phyloP scores from a whole-genome alignment of 2,113 vertebrate genomes.

The Cheilinus undulatus region DNA sequence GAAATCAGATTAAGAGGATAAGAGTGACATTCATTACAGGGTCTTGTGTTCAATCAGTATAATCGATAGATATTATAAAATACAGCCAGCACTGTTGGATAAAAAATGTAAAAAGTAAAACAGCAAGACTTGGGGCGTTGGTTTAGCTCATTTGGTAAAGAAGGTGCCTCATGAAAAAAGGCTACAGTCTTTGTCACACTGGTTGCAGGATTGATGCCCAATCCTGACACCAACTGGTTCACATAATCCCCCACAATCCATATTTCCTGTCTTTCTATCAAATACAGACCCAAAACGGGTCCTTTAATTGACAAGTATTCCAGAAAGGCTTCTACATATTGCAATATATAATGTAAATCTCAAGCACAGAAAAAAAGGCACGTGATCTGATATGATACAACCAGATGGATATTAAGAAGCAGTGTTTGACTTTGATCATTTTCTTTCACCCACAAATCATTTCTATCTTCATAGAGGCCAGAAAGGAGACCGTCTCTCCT shows the following conservation, averaged over 20 bases:
- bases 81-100: not conserved
- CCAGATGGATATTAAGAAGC: not conserved
- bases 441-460: slow-evolving; percentile 42
- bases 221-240: no score
- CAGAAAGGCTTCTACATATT: slow-evolving; percentile 22
- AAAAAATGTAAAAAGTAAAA: slow-evolving; percentile 8
- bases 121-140: no score
- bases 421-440: slow-evolving; percentile 30
- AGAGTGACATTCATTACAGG: slow-evolving; percentile 25
- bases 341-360: slow-evolving; percentile 3
- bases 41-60: not conserved
- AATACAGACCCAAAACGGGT: no score
- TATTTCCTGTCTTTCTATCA: no score
- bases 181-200: no score
- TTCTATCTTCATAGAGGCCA: slow-evolving; percentile 8
- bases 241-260: no score
- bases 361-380: slow-evolving; percentile 25
- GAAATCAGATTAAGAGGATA: slow-evolving; percentile 27
- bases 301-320: not conserved
- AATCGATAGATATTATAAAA: not conserved
- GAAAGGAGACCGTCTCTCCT: slow-evolving; percentile 10
- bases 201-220: no score
- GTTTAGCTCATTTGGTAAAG: no score
- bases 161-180: no score
- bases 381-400: slow-evolving; percentile 9